phyloP scores from a whole-genome alignment of 92 coral and sea anemone genomes.

The Siderastrea radians region DNA sequence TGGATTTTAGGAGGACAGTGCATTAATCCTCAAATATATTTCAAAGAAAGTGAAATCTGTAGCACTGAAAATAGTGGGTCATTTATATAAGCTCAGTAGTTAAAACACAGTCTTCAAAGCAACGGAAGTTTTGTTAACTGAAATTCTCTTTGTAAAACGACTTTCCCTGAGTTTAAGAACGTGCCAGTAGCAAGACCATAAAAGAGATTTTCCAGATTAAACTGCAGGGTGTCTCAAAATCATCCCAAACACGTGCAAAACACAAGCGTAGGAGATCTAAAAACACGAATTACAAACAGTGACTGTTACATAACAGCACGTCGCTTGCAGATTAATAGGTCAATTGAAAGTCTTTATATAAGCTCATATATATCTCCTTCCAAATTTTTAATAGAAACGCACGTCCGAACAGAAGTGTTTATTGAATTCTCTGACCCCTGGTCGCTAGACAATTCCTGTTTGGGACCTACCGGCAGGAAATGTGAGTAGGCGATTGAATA shows the following conservation, averaged over 20 bases:
- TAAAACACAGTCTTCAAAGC: too few relatives aligned
- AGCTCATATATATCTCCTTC: not conserved
- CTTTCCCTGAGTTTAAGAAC: not conserved
- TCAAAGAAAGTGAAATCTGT: too few relatives aligned
- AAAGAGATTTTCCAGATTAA: conserved; percentile 21
- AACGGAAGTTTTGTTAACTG: not conserved
- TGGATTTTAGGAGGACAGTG: not conserved
- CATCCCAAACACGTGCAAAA: not conserved
- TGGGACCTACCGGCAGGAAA: conserved; percentile 43
- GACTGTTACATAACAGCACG: not conserved
- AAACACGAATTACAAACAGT: not conserved
- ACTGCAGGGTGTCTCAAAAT: not conserved
- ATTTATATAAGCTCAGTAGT: too few relatives aligned
- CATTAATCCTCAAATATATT: too few relatives aligned
- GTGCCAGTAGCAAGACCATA: not conserved
- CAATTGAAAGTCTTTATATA: not conserved
- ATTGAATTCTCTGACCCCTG: conserved; percentile 12
- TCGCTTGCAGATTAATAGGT: too few relatives aligned
- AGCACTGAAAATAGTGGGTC: too few relatives aligned
- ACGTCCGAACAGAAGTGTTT: conserved; percentile 7
- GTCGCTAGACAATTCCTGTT: conserved; percentile 28
- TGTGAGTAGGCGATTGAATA: conserved; percentile 2
- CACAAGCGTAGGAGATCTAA: not conserved
- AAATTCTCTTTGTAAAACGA: not conserved
- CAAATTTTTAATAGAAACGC: not conserved